Percentiles rank a stretch among this genome's conserved stretches.
Conservation (phyloP, 2,888 invertebrate genomes). For the Ochlodes sylvanus region DNA sequence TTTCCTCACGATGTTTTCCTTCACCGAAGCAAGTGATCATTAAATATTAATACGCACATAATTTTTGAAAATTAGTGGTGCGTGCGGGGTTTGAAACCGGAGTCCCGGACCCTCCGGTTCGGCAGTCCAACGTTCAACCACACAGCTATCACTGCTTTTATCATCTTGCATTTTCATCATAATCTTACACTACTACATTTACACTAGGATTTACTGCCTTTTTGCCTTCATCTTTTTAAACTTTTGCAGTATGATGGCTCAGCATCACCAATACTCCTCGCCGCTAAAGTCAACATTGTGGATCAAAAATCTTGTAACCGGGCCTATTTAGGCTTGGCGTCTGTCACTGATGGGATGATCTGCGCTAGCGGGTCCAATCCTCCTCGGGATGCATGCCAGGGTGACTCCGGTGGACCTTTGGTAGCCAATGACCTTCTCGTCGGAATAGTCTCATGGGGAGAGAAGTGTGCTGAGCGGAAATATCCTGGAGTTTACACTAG, state of each 20-base stretch:
- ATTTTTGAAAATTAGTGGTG: too few relatives aligned
- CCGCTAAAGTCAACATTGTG: conserved; percentile 69
- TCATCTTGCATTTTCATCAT: too few relatives aligned
- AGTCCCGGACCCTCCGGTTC: too few relatives aligned
- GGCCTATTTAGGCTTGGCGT: conserved; percentile 65
- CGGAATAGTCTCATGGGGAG: conserved; percentile 85
- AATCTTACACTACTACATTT: too few relatives aligned
- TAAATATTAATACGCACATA: too few relatives aligned
- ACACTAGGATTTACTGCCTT: too few relatives aligned
- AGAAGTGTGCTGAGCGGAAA: conserved; percentile 77
- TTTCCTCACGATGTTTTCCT: too few relatives aligned
- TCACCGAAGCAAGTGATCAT: too few relatives aligned
- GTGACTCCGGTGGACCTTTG: conserved; percentile 86
- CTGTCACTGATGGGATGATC: conserved; percentile 70
- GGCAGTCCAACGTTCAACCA: too few relatives aligned
- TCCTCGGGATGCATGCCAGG: conserved; percentile 78
- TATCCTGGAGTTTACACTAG: conserved; percentile 86
- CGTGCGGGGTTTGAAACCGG: too few relatives aligned
- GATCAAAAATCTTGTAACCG: conserved; percentile 63
- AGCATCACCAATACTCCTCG: conserved; percentile 61
- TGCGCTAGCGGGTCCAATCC: conserved; percentile 68
- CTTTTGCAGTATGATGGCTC: conserved; percentile 66
- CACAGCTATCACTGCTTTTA: too few relatives aligned
- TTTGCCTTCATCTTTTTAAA: neutral
- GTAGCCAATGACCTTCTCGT: conserved; percentile 73